A percentile compares a stretch with the other conserved stretches of the same genome.
phyloP scores from a whole-genome alignment of 2,888 invertebrate genomes.

The Dione vanillae region DNA sequence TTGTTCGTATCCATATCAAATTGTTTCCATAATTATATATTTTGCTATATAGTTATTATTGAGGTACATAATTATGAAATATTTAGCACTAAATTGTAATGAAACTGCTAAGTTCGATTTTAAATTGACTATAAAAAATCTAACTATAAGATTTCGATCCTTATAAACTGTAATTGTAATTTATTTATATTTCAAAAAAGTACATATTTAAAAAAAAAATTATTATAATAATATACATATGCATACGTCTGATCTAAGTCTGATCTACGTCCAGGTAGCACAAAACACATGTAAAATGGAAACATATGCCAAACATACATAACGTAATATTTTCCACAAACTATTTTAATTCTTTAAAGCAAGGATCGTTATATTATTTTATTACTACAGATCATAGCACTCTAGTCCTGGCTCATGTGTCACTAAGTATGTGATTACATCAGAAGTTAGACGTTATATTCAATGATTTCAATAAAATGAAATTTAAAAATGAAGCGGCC shows the following conservation, averaged over 20 bases:
- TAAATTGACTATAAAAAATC: constrained; percentile 6
- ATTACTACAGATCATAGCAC: neutral
- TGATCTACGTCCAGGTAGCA: neutral
- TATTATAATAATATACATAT: too few species aligned
- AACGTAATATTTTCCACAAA: too few species aligned
- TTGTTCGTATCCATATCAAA: neutral
- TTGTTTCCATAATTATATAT: neutral
- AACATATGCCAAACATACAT: too few species aligned
- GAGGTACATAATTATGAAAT: neutral
- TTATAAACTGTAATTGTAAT: constrained; percentile 20
- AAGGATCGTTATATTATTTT: neutral
- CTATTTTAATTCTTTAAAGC: too few species aligned
- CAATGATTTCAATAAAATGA: too few species aligned
- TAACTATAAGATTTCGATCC: constrained; percentile 10
- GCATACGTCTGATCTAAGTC: too few species aligned
- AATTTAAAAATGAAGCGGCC: constrained; percentile 3
- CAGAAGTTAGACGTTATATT: neutral
- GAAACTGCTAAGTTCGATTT: too few species aligned
- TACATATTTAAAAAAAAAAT: too few species aligned
- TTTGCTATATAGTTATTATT: neutral
- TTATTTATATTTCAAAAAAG: too few species aligned
- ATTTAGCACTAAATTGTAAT: constrained; percentile 2
- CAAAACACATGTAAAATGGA: constrained; percentile 5
- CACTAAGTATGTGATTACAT: neutral
- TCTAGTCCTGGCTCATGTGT: neutral